phyloP scores from a whole-genome alignment of 2,888 invertebrate genomes.

The Eupithecia dodoneata region DNA sequence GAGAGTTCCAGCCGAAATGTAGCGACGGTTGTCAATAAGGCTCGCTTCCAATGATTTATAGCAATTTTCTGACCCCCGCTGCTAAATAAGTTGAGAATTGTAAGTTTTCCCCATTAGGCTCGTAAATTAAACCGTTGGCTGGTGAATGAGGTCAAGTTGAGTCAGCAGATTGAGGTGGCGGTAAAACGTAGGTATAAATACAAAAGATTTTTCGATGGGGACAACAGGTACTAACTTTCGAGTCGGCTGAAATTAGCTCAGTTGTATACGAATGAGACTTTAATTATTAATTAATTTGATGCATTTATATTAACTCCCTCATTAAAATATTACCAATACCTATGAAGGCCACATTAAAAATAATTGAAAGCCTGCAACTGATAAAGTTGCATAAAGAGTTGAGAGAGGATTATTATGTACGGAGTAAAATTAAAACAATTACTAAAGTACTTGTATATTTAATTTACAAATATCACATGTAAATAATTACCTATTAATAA shows the following conservation, averaged over 20 bases:
- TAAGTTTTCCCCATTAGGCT: conserved; percentile 46
- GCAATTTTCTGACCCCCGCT: conserved; percentile 51
- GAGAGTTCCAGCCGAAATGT: conserved; percentile 64
- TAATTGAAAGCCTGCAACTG: neutral
- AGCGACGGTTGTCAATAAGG: conserved; percentile 64
- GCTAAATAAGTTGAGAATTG: conserved; percentile 48
- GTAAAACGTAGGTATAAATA: neutral
- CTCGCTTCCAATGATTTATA: conserved; percentile 62
- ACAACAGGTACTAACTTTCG: neutral
- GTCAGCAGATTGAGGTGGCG: conserved; percentile 7
- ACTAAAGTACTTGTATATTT: neutral
- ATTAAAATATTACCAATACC: neutral
- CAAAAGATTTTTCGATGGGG: neutral
- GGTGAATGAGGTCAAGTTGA: neutral
- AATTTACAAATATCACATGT: neutral
- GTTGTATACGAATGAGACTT: neutral
- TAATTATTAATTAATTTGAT: neutral
- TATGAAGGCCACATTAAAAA: neutral
- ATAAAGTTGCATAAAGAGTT: neutral
- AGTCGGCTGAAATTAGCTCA: neutral
- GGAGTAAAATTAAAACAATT: neutral
- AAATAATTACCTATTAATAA: neutral
- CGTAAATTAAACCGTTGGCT: conserved; percentile 36
- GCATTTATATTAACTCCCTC: neutral
- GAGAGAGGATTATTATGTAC: neutral